phyloP scores from a whole-genome alignment of 2,888 invertebrate species.

The Pasiphila rectangulata region DNA sequence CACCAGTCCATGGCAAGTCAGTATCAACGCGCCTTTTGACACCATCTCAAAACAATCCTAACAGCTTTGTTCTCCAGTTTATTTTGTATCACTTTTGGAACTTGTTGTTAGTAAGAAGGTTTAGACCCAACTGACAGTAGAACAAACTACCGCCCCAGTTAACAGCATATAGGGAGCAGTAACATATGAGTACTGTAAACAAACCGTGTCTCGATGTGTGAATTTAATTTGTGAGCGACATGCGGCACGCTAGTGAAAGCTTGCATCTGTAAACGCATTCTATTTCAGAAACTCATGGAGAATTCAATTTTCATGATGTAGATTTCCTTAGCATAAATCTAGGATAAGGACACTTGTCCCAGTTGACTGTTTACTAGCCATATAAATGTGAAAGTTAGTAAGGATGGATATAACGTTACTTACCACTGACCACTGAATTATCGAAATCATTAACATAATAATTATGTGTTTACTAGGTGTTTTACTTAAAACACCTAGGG shows the following conservation, averaged over 20 bases:
- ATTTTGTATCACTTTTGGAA: no score
- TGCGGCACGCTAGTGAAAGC: conserved; percentile 48
- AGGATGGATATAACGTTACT: no score
- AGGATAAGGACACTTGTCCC: no score
- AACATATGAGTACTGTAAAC: conserved; percentile 69
- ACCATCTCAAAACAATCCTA: conserved; percentile 43
- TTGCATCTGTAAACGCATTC: conserved; percentile 7
- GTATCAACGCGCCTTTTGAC: conserved; percentile 47
- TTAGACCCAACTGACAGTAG: conserved; percentile 55
- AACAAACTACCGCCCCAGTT: conserved; percentile 56
- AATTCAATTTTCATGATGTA: no score
- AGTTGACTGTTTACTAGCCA: no score
- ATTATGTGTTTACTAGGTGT: no score
- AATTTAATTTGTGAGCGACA: conserved; percentile 65
- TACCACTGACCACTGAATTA: no score
- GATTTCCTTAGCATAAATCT: no score
- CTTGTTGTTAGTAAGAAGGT: conserved; percentile 52
- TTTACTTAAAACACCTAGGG: no score
- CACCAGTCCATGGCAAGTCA: conserved; percentile 60
- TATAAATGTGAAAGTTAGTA: no score
- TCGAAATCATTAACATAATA: no score
- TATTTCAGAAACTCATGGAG: not conserved
- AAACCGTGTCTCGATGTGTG: conserved; percentile 57
- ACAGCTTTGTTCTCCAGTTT: no score
- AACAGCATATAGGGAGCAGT: conserved; percentile 59